Conservation (phyloP, 2,888 invertebrate genomes). For the Polymixis flavicincta region DNA sequence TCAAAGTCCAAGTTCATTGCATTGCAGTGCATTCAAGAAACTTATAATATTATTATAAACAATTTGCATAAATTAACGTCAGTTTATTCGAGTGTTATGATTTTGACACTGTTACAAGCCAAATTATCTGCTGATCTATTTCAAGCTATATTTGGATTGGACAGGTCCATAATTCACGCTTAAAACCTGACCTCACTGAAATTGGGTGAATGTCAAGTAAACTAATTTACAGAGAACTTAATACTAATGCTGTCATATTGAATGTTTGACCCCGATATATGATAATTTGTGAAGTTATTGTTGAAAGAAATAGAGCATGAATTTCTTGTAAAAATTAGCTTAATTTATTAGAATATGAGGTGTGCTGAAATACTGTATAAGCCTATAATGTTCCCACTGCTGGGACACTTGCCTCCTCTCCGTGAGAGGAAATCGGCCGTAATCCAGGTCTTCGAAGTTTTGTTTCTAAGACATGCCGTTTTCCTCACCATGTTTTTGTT, state of each 20-base stretch:
- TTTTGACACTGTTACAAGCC: neutral
- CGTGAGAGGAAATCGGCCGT: too few species aligned
- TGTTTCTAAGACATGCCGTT: too few species aligned
- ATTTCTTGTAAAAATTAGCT: neutral
- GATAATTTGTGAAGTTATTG: constrained; percentile 44
- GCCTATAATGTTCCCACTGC: too few species aligned
- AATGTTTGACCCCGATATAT: constrained; percentile 39
- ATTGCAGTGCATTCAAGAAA: neutral
- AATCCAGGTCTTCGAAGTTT: too few species aligned
- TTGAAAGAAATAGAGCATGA: constrained; percentile 15
- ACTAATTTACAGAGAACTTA: constrained; percentile 30
- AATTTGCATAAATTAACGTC: neutral
- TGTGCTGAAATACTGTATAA: neutral
- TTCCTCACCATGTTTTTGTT: too few species aligned
- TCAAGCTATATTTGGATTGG: constrained; percentile 27
- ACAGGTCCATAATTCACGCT: constrained; percentile 25
- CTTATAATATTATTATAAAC: too few species aligned
- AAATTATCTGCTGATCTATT: constrained; percentile 31
- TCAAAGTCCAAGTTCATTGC: neutral
- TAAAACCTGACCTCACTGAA: constrained; percentile 36
- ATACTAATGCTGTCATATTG: constrained; percentile 46
- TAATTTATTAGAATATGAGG: neutral
- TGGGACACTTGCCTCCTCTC: too few species aligned
- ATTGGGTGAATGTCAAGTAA: constrained; percentile 54
- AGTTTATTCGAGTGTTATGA: neutral